These are phyloP conservation scores for Graphium colonna DNA, from an alignment of 2,888 invertebrate genomes.

Conservation along the genomic window DNA sequence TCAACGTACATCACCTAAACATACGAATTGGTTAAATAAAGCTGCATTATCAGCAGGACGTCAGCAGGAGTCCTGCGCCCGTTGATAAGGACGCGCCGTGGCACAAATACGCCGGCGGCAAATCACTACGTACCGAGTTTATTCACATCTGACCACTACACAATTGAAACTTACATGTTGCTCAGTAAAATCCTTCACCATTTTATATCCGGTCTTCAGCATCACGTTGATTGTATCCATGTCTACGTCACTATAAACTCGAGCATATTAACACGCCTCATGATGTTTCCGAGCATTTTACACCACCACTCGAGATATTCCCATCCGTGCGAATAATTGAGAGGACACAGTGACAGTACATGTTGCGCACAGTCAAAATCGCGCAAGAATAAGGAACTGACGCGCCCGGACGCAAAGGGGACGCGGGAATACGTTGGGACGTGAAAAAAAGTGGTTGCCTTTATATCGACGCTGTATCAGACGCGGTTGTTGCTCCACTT, in stretches of 20 bases:
- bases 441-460: conserved; percentile 72
- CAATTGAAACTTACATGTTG: conserved; percentile 56
- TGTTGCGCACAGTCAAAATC: conserved; percentile 51
- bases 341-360: conserved; percentile 47
- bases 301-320: background rate
- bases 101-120: conserved; percentile 4
- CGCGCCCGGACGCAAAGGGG: conserved; percentile 57
- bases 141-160: conserved; percentile 8
- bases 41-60: conserved; percentile 6
- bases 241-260: conserved; percentile 1
- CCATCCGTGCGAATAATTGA: conserved; percentile 5
- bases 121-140: background rate
- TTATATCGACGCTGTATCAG: conserved; percentile 49
- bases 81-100: conserved; percentile 12
- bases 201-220: conserved; percentile 69
- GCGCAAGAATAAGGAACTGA: conserved; percentile 70
- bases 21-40: conserved; percentile 2
- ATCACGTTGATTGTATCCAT: conserved; percentile 69
- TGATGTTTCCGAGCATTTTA: conserved; percentile 2
- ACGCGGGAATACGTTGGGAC: conserved; percentile 68
- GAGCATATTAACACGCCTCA: background rate
- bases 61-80: background rate
- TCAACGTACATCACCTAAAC: background rate
- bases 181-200: conserved; percentile 68
- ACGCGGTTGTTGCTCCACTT: conserved; percentile 59